phyloP scores from a whole-genome alignment of 2,888 invertebrate genomes.

The Agapostemon virescens region DNA sequence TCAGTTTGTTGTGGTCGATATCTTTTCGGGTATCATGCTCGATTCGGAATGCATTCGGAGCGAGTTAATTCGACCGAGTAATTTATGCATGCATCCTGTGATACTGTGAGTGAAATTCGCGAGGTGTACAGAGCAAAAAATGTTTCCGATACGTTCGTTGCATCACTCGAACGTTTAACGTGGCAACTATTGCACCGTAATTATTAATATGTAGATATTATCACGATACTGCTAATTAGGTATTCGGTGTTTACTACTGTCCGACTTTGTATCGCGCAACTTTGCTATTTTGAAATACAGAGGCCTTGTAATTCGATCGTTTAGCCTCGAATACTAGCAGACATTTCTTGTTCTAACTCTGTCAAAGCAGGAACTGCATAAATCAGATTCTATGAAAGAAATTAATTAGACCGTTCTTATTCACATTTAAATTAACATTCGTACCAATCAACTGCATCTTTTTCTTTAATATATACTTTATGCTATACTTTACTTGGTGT shows the following conservation, averaged over 20 bases:
- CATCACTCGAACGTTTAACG: conserved; percentile 1
- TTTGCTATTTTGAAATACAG: neutral
- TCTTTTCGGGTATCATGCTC: neutral
- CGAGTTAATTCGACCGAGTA: neutral
- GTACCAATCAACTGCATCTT: neutral
- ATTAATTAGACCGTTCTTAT: neutral
- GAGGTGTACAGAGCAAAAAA: neutral
- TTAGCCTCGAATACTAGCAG: neutral
- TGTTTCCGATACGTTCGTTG: neutral
- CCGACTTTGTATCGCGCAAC: neutral
- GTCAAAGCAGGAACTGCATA: neutral
- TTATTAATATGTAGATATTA: conserved; percentile 4
- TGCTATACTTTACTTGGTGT: too few relatives aligned
- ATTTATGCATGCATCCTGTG: neutral
- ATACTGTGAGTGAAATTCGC: neutral
- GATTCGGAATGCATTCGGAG: neutral
- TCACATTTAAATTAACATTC: neutral
- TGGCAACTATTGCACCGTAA: neutral
- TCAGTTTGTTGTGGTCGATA: neutral
- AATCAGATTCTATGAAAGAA: neutral
- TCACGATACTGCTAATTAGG: neutral
- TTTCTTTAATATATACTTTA: neutral
- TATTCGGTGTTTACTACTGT: neutral
- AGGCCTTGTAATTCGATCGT: neutral
- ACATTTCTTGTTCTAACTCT: neutral